Conservation (phyloP, 2,113 vertebrate genomes). For the Sminthopsis crassicaudata region DNA sequence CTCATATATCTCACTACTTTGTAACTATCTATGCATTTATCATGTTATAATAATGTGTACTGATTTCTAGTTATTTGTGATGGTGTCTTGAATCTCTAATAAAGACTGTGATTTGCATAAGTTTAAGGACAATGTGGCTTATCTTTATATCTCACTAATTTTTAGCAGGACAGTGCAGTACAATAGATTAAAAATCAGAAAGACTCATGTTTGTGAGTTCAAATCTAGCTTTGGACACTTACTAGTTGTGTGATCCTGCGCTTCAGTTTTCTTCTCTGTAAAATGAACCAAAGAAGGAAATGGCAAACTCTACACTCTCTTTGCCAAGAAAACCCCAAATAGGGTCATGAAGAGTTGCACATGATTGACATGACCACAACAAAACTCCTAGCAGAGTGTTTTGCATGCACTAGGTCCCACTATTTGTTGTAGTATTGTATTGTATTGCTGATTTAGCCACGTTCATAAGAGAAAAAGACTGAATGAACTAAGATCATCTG, state of each 20-base stretch:
- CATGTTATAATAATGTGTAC: not conserved
- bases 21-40: not conserved
- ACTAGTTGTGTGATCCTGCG: not conserved
- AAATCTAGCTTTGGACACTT: not conserved
- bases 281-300: not conserved
- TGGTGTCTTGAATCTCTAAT: not conserved
- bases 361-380: not conserved
- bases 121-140: not conserved
- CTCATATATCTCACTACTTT: not conserved
- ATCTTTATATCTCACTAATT: not conserved
- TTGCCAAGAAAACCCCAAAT: not conserved
- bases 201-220: not conserved
- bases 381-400: not conserved
- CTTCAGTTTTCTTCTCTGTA: not conserved
- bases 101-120: not conserved
- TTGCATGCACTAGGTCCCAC: not conserved
- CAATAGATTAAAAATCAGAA: not conserved
- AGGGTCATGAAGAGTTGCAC: not conserved
- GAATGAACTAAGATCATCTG: not conserved
- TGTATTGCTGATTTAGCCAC: not conserved
- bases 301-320: not conserved
- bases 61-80: not conserved
- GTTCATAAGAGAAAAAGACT: not conserved
- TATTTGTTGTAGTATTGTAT: not conserved
- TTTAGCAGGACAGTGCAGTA: not conserved